Percentiles rank a stretch among this genome's conserved stretches.
phyloP scores from a whole-genome alignment of 2,797 vertebrate species.

The Lophius americanus region DNA sequence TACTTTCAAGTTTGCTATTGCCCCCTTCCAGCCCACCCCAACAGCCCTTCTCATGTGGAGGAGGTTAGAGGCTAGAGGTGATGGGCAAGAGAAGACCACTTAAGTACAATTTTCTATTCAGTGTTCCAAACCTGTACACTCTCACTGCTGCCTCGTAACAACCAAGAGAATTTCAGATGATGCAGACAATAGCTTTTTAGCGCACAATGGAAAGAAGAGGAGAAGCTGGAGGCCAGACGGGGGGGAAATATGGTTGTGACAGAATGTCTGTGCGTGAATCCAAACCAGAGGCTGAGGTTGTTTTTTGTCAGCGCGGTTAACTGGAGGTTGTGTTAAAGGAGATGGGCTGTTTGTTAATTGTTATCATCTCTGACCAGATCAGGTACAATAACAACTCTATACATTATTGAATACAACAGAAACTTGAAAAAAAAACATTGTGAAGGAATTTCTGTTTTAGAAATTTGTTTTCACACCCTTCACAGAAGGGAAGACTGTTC shows the following conservation, averaged over 20 bases:
- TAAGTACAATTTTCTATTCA: constrained; percentile 99
- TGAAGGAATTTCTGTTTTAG: constrained; percentile 55
- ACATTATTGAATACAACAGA: constrained; percentile 72
- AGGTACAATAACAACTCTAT: constrained; percentile 90
- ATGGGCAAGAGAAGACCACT: constrained; percentile 94
- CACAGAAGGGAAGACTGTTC: constrained; percentile 45
- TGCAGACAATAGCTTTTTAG: constrained; percentile 93
- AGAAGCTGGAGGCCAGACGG: constrained; percentile 87
- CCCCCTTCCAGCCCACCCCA: constrained; percentile 81
- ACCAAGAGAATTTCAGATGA: constrained; percentile 87
- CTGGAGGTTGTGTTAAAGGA: constrained; percentile 81
- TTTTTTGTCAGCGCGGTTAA: constrained; percentile 57
- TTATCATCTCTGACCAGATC: constrained; percentile 91
- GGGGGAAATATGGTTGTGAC: constrained; percentile 79
- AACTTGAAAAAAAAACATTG: constrained; percentile 66
- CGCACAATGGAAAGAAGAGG: constrained; percentile 91
- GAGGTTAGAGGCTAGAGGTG: constrained; percentile 83
- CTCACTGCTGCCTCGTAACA: constrained; percentile 87
- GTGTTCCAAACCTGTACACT: constrained; percentile 91
- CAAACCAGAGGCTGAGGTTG: constrained; percentile 56
- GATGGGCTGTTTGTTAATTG: constrained; percentile 95
- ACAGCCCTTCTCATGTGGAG: constrained; percentile 88
- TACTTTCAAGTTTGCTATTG: constrained; percentile 94
- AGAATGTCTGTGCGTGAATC: constrained; percentile 69
- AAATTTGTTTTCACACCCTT: constrained; percentile 44